phyloP scores from a whole-genome alignment of 2,797 vertebrate species.

The Falco biarmicus region DNA sequence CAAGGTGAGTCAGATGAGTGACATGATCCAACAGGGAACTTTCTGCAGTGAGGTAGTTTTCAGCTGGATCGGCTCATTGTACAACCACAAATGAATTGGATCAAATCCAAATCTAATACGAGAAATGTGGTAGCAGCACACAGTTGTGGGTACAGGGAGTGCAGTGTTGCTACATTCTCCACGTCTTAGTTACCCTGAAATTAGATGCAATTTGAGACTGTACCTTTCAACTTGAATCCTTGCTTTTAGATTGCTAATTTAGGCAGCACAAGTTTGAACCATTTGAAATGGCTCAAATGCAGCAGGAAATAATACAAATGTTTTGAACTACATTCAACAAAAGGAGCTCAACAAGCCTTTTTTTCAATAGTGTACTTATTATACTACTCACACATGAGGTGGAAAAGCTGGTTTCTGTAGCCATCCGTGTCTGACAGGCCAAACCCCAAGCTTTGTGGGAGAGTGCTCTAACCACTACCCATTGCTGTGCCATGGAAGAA shows the following conservation, averaged over 20 bases:
- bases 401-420: not conserved
- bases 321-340: not conserved
- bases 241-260: conserved; percentile 17
- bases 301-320: not conserved
- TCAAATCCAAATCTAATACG: not conserved
- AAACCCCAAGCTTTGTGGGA: not conserved
- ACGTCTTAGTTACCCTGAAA: conserved; percentile 26
- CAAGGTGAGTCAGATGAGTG: conserved; percentile 40
- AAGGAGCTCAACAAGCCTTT: not conserved
- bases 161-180: not conserved
- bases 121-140: conserved; percentile 45
- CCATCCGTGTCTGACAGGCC: not conserved
- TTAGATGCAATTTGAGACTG: conserved; percentile 29
- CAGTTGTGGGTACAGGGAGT: conserved; percentile 6
- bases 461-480: not conserved
- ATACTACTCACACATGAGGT: not conserved
- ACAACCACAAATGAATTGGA: conserved; percentile 10
- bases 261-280: not conserved
- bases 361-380: not conserved
- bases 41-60: not conserved
- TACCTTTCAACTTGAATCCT: not conserved
- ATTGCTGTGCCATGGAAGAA: not conserved
- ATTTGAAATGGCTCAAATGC: not conserved
- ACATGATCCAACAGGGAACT: not conserved
- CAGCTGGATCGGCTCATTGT: conserved; percentile 1